Conservation (phyloP, 1,140 invertebrate genomes). For the Achroia grisella region DNA sequence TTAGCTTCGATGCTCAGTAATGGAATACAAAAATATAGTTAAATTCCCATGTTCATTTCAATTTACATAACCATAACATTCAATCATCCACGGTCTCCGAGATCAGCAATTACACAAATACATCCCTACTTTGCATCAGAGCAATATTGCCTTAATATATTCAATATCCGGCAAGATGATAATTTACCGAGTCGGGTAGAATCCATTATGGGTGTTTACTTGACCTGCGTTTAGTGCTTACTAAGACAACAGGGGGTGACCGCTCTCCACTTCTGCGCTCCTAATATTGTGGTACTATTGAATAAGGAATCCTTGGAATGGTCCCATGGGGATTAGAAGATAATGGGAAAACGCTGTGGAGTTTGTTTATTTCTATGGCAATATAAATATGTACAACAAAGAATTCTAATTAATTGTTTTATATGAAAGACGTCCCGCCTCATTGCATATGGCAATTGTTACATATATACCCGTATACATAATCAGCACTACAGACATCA, state of each 20-base stretch:
- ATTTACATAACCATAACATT: slow-evolving; percentile 12
- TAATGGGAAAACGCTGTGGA: slow-evolving; percentile 6
- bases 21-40: no score
- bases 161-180: slow-evolving; percentile 70
- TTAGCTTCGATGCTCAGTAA: no score
- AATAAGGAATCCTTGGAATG: slow-evolving; percentile 21
- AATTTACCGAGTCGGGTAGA: slow-evolving; percentile 60
- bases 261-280: slow-evolving; percentile 28
- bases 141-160: slow-evolving; percentile 69
- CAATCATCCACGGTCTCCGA: slow-evolving; percentile 4
- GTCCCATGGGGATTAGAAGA: slow-evolving; percentile 20
- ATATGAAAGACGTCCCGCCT: no score
- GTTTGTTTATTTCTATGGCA: neutral
- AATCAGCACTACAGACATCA: no score
- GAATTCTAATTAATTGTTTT: neutral
- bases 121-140: slow-evolving; percentile 47
- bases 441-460: no score
- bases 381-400: no score
- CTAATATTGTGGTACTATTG: slow-evolving; percentile 23
- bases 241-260: slow-evolving; percentile 70
- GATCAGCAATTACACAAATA: slow-evolving; percentile 47
- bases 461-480: no score
- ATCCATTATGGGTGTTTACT: slow-evolving; percentile 72
- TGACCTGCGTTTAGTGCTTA: slow-evolving; percentile 70
- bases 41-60: neutral